Base-by-base conservation (phyloP, 2,888 invertebrate species). In the Octonoba sinensis region DNA sequence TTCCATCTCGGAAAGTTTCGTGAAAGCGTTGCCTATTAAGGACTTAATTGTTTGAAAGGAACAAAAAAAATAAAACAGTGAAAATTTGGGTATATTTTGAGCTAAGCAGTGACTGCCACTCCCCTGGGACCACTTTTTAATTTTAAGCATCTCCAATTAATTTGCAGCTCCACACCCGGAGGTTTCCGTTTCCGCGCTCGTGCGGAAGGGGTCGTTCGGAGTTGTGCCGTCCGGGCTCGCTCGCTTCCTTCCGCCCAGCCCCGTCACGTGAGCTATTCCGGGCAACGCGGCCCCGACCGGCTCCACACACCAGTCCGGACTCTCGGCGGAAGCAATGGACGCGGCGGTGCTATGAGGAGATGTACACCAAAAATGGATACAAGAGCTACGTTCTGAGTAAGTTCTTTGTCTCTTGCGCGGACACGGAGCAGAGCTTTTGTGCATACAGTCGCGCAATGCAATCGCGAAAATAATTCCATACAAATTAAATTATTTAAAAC, bases 251-350 rank as follows among this genome's bases (percentile, higher is more conserved):
- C 76, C 76, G 62, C 54, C 22, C 62, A 36, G 20, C 49, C 65
- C 62, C 44, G 69, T 77, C 76, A 77, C 76, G 76, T 77, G 76
- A 77, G 49, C 75, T 67, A 54, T 77, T 77, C 69, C 62, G 76
- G 70, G 76, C 51, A 51, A 51, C 49, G 49, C 65, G 54, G 54
- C 20, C 49, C 20, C 16, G 20, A 54, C 6, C 6, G 1, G 13
- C 6, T n/a, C 54, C 18, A n/a, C 12, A 18, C 20, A 2, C 18
- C 54, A 54, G 54, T 11, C 54, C 18, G 1, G 49, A 49, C 13
- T 15, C 13, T 15, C 49, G n/a, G 54, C 54, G n/a, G 18, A 11
- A 16, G 20, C 1, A 54, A 54, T n/a, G 18, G 20, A 8, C 8
- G 18, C 16, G 2, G 20, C 20, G 13, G 44, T 70, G 76, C 47